phyloP scores from a whole-genome alignment of 2,888 invertebrate species.

The Hydropsyche betteni region DNA sequence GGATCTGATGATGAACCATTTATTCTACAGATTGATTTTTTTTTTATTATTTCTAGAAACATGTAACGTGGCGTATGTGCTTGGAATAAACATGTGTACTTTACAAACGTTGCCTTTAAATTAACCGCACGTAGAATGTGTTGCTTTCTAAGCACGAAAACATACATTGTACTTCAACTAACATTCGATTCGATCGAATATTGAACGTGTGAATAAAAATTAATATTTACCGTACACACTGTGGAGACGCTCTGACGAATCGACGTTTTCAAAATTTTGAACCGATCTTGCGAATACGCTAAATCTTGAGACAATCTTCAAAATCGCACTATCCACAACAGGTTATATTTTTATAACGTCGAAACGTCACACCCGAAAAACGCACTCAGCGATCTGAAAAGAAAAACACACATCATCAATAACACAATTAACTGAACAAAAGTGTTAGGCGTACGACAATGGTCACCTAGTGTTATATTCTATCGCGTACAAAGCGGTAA shows the following conservation, averaged over 20 bases:
- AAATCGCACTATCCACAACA: neutral
- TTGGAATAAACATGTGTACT: neutral
- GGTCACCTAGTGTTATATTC: too few relatives aligned
- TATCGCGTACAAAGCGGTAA: constrained; percentile 26
- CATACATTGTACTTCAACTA: too few relatives aligned
- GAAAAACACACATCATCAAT: too few relatives aligned
- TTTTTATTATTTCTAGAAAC: neutral
- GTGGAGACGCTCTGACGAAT: constrained; percentile 1
- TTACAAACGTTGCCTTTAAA: constrained; percentile 14
- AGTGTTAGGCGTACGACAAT: too few relatives aligned
- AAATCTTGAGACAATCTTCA: neutral
- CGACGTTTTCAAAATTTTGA: constrained; percentile 2
- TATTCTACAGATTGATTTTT: too few relatives aligned
- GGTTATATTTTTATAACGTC: neutral
- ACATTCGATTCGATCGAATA: neutral
- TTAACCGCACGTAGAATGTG: neutral
- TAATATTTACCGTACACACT: neutral
- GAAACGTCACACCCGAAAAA: neutral
- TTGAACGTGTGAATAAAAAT: constrained; percentile 29
- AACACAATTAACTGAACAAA: too few relatives aligned
- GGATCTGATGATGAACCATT: too few relatives aligned
- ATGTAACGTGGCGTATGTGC: neutral
- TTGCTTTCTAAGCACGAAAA: too few relatives aligned
- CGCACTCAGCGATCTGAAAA: too few relatives aligned
- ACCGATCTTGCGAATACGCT: neutral